Percentiles rank a stretch among this genome's conserved stretches.
These are phyloP conservation scores for Gryllus bimaculatus DNA, from an alignment of 1,140 invertebrate genomes.

Conservation along the genomic window DNA sequence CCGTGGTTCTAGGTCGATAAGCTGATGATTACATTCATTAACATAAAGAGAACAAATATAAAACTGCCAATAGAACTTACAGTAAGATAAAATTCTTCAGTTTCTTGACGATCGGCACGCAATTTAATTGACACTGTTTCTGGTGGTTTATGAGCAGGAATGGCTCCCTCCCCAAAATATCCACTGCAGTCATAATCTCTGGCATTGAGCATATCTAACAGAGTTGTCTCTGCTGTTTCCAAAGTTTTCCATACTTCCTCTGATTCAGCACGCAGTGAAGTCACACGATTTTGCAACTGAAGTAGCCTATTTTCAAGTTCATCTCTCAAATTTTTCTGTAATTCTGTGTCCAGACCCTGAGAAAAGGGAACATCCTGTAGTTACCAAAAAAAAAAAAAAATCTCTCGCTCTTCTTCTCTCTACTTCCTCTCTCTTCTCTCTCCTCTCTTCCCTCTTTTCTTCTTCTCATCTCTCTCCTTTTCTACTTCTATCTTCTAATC, in stretches of 20 bases:
- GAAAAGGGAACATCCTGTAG: neutral
- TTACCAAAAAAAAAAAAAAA: too few relatives aligned
- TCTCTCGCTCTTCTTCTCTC: too few relatives aligned
- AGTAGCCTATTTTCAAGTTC: constrained; percentile 74
- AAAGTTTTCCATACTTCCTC: constrained; percentile 94
- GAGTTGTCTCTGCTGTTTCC: constrained; percentile 81
- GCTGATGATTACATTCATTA: neutral
- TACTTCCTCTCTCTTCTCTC: too few relatives aligned
- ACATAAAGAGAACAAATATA: neutral
- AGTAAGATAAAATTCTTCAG: constrained; percentile 78
- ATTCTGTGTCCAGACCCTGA: constrained; percentile 45
- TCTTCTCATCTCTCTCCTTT: too few relatives aligned
- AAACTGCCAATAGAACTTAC: constrained; percentile 38
- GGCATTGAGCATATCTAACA: constrained; percentile 71
- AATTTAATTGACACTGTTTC: constrained; percentile 59
- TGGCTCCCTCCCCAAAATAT: constrained; percentile 52
- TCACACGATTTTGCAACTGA: constrained; percentile 71
- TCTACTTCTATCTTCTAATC: too few relatives aligned
- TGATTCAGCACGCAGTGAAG: constrained; percentile 73
- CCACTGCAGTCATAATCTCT: constrained; percentile 70
- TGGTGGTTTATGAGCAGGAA: constrained; percentile 44
- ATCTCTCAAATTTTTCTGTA: constrained; percentile 54
- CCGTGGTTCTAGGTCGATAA: neutral
- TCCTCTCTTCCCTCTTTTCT: too few relatives aligned
- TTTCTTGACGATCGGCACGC: constrained; percentile 69